A percentile compares a stretch with the other conserved stretches of the same genome.
Evolutionary conservation across 1,140 invertebrate species (phyloP).

Genomic region (Drosophila pectinifera): DNA sequence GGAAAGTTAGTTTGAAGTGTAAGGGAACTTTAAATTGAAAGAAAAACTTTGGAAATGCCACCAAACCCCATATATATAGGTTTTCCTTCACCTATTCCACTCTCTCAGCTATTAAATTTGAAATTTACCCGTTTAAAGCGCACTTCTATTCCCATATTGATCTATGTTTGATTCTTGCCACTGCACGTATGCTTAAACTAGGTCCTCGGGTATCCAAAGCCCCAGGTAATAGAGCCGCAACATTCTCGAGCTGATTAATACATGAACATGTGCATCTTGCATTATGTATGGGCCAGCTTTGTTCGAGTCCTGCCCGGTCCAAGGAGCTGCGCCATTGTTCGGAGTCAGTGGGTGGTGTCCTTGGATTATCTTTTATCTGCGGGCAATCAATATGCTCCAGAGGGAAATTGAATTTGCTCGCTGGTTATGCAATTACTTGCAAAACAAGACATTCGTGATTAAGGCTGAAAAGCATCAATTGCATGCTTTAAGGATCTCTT

Average conservation of each 20-base stretch:
- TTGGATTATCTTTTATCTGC: conserved; percentile 45
- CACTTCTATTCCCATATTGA: conserved; percentile 2
- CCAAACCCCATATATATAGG: no score
- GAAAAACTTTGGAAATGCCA: no score
- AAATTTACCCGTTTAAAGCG: neutral
- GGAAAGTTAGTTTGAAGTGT: neutral
- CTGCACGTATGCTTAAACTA: neutral
- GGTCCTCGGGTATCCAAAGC: conserved; percentile 49
- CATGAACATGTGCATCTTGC: conserved; percentile 35
- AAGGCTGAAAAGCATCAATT: neutral
- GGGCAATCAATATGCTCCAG: conserved; percentile 38
- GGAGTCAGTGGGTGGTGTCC: conserved; percentile 20
- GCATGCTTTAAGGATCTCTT: neutral
- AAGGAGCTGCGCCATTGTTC: conserved; percentile 21
- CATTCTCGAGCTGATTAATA: conserved; percentile 70
- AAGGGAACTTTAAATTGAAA: neutral
- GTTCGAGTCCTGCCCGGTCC: conserved; percentile 17
- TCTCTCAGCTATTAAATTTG: neutral
- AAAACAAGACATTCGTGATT: conserved; percentile 7
- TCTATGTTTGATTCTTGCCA: conserved; percentile 1
- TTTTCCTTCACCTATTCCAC: neutral
- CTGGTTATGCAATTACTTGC: conserved; percentile 19
- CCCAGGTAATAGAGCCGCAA: conserved; percentile 63
- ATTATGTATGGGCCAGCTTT: conserved; percentile 30
- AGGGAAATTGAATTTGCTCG: conserved; percentile 8